Evolutionary conservation across 2,888 invertebrate species (phyloP).

Genomic region (Drosophila sordidapex): DNA sequence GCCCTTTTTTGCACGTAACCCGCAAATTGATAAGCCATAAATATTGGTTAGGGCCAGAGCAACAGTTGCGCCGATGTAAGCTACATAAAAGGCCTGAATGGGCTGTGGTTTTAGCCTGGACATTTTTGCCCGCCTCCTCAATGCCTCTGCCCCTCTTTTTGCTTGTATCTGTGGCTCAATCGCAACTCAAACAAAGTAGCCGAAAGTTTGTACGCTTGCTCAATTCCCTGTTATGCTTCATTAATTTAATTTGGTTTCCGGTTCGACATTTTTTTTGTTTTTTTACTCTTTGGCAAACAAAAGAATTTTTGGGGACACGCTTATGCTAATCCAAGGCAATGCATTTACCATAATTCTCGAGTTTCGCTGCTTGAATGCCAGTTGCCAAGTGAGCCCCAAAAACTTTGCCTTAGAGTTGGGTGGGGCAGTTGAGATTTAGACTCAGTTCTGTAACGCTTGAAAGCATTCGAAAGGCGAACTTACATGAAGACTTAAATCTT

Average conservation of each 20-base stretch:
- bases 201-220: slow-evolving; percentile 57
- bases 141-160: neutral
- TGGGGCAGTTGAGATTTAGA: slow-evolving; percentile 2
- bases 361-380: slow-evolving; percentile 13
- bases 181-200: slow-evolving; percentile 56
- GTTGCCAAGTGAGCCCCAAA: slow-evolving; percentile 3
- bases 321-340: slow-evolving; percentile 67
- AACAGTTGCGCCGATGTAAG: slow-evolving; percentile 59
- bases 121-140: slow-evolving; percentile 2
- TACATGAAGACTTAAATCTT: neutral
- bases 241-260: slow-evolving; percentile 71
- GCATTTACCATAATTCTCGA: slow-evolving; percentile 46
- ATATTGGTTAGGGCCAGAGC: slow-evolving; percentile 60
- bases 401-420: neutral
- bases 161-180: slow-evolving; percentile 29
- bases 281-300: slow-evolving; percentile 31
- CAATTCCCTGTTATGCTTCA: slow-evolving; percentile 66
- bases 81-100: slow-evolving; percentile 61
- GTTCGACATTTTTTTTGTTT: slow-evolving; percentile 19
- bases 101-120: slow-evolving; percentile 32
- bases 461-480: neutral
- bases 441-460: slow-evolving; percentile 1
- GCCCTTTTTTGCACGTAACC: slow-evolving; percentile 55
- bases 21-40: slow-evolving; percentile 72
- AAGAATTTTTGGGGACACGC: slow-evolving; percentile 49